A percentile compares a stretch with the other conserved stretches of the same genome.
Conservation (phyloP, 2,113 vertebrate genomes). For the Chloropsis hardwickii region DNA sequence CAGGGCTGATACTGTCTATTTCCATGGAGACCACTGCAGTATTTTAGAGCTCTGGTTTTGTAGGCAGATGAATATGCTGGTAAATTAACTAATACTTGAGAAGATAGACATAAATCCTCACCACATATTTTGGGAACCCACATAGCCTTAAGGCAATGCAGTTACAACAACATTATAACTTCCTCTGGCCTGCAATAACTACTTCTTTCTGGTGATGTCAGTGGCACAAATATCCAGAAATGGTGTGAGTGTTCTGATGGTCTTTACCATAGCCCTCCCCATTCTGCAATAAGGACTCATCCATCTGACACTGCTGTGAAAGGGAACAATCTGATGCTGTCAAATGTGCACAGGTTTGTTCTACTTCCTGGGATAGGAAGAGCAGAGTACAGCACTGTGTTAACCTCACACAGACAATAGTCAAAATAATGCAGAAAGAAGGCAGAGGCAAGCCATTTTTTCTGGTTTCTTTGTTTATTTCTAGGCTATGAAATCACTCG, state of each 20-base stretch:
- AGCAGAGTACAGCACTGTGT: neutral
- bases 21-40: neutral
- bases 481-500: neutral
- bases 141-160: neutral
- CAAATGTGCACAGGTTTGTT: neutral
- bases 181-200: neutral
- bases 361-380: neutral
- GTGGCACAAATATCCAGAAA: neutral
- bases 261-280: neutral
- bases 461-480: neutral
- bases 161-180: neutral
- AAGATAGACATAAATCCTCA: neutral
- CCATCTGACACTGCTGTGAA: neutral
- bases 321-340: neutral
- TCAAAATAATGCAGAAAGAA: neutral
- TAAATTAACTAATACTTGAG: neutral
- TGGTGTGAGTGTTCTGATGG: fast-evolving
- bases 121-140: neutral
- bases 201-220: neutral
- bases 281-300: neutral
- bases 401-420: neutral
- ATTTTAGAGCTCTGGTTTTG: neutral
- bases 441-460: neutral
- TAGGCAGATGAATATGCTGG: neutral
- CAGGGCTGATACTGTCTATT: neutral